Percentiles rank a stretch among this genome's conserved stretches.
Conservation (phyloP, 2,888 invertebrate species). For the Stenurella melanura region DNA sequence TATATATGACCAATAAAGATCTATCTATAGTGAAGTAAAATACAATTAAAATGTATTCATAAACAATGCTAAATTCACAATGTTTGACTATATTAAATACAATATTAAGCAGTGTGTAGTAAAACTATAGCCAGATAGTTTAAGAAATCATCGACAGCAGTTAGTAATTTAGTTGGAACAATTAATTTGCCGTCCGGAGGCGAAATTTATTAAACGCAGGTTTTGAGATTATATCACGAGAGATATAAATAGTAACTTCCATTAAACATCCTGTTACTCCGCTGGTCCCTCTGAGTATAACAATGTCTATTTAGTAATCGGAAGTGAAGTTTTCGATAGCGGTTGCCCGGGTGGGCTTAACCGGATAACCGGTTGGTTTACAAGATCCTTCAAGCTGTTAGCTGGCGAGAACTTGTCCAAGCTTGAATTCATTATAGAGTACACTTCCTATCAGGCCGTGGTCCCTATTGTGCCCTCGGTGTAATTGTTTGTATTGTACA, state of each 20-base stretch:
- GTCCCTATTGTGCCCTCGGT: slow-evolving; percentile 16
- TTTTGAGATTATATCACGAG: neutral
- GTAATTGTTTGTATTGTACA: slow-evolving; percentile 38
- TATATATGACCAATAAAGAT: too few species aligned
- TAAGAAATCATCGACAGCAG: too few species aligned
- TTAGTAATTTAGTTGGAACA: neutral
- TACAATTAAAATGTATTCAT: too few species aligned
- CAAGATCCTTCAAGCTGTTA: slow-evolving; percentile 50
- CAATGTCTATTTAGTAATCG: slow-evolving; percentile 37
- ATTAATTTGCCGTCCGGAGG: neutral
- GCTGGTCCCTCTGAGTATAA: slow-evolving; percentile 1
- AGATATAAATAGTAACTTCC: slow-evolving; percentile 6
- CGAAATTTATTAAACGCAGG: neutral
- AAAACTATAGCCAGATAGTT: too few species aligned
- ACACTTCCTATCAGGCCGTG: slow-evolving; percentile 42
- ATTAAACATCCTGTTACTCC: neutral
- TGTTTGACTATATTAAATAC: too few species aligned
- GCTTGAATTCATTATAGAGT: slow-evolving; percentile 47
- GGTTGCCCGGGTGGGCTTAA: slow-evolving; percentile 42
- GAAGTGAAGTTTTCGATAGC: slow-evolving; percentile 43
- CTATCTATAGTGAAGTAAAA: too few species aligned
- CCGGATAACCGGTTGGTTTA: slow-evolving; percentile 53
- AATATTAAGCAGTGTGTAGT: too few species aligned
- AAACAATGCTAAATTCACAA: too few species aligned
- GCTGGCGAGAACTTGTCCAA: slow-evolving; percentile 43